phyloP scores from a whole-genome alignment of 2,113 vertebrate species.

The Oreotragus oreotragus region DNA sequence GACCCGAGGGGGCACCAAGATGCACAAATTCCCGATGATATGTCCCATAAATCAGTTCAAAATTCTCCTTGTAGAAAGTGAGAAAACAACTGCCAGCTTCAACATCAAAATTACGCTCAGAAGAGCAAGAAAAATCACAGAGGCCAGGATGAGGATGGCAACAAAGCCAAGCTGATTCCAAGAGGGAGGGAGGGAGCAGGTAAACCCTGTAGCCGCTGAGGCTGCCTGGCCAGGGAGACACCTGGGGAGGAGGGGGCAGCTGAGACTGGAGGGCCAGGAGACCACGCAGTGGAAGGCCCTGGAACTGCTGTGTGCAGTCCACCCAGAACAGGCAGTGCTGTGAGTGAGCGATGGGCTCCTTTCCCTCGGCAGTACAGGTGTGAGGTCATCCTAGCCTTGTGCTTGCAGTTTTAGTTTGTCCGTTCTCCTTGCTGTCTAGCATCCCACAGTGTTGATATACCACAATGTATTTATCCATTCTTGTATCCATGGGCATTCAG shows the following conservation, averaged over 20 bases:
- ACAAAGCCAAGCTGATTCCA: background rate
- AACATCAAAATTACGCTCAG: background rate
- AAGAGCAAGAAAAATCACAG: background rate
- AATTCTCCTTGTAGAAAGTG: background rate
- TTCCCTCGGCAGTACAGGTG: no score
- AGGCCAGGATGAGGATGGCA: background rate
- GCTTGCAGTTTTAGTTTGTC: background rate
- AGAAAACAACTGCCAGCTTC: background rate
- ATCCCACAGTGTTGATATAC: background rate
- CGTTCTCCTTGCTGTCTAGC: background rate
- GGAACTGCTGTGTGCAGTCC: accelerated
- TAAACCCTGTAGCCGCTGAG: accelerated
- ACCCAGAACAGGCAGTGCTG: background rate
- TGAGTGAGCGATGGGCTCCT: background rate
- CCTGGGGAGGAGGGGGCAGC: background rate
- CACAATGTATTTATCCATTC: background rate
- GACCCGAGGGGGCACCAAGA: background rate
- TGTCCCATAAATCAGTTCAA: background rate
- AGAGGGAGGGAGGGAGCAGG: background rate
- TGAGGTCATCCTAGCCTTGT: background rate
- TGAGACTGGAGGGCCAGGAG: background rate
- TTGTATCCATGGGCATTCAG: background rate
- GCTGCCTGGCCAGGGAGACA: background rate
- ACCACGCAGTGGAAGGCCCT: background rate
- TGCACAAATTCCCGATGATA: background rate